These are phyloP conservation scores for Phylloscopus trochiloides DNA, from an alignment of 2,113 vertebrate genomes.

Conservation along the genomic window DNA sequence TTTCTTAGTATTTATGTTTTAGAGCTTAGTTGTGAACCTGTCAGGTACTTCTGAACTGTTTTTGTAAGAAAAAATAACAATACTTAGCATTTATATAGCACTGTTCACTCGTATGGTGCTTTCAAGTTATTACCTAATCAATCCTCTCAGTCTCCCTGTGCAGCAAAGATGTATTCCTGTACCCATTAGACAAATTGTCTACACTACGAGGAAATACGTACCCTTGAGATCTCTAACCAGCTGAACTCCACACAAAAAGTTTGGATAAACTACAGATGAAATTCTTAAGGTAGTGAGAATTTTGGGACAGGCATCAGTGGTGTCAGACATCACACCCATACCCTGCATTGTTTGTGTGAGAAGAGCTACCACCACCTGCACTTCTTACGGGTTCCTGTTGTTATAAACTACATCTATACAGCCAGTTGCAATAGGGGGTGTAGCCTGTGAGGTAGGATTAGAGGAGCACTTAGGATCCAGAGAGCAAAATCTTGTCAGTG, in stretches of 20 bases:
- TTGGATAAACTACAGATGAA: not conserved
- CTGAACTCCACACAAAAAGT: not conserved
- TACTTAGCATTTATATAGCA: not conserved
- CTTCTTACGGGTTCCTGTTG: not conserved
- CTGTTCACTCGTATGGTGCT: not conserved
- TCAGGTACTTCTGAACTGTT: not conserved
- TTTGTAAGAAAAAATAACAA: slow-evolving; percentile 33
- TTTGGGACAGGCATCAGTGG: not conserved
- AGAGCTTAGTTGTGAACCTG: not conserved
- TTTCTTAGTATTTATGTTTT: not conserved
- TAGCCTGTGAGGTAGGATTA: not conserved
- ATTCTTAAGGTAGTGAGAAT: not conserved
- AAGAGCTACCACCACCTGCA: not conserved
- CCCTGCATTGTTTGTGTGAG: accelerated
- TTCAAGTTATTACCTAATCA: slow-evolving; percentile 35
- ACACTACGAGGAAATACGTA: not conserved
- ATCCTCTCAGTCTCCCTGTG: not conserved
- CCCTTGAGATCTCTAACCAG: not conserved
- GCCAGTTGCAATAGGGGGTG: not conserved
- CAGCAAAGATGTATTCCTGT: not conserved
- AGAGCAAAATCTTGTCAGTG: not conserved
- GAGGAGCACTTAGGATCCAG: not conserved
- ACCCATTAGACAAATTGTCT: not conserved
- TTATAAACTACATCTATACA: not conserved
- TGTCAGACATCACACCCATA: not conserved